Conservation (phyloP, 2,113 vertebrate genomes). For the Trachemys scripta region DNA sequence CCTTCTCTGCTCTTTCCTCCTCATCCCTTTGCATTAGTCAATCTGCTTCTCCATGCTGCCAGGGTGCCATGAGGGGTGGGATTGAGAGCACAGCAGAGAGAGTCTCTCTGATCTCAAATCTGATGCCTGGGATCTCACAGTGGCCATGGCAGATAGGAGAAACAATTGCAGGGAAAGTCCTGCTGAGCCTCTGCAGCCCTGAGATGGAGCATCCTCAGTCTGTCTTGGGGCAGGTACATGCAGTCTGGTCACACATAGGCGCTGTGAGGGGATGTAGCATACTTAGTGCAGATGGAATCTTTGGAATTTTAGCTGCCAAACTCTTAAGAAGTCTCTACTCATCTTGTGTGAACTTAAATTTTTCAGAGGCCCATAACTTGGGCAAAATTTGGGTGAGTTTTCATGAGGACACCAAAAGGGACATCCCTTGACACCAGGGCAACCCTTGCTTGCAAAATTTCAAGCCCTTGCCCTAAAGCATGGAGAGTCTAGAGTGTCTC, state of each 20-base stretch:
- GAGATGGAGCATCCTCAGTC: neutral
- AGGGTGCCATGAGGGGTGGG: neutral
- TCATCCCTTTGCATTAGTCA: neutral
- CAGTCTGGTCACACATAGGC: neutral
- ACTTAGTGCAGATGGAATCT: neutral
- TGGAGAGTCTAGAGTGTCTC: neutral
- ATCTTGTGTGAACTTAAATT: rapidly evolving
- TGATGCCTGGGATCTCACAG: neutral
- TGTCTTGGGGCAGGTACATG: neutral
- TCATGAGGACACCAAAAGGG: neutral
- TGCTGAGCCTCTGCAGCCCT: neutral
- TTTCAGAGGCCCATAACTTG: neutral
- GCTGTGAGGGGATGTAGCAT: neutral
- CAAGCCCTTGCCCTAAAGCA: neutral
- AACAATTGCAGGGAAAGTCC: rapidly evolving
- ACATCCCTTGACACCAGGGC: neutral
- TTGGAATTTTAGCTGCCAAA: neutral
- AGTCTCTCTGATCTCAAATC: neutral
- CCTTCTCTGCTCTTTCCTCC: rapidly evolving
- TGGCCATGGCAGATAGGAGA: neutral
- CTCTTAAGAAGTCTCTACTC: neutral
- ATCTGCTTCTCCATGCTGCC: neutral
- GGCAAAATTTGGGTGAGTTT: neutral
- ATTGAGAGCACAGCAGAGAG: neutral
- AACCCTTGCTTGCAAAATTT: neutral